Evolutionary conservation across 2,113 vertebrate species (phyloP), one percentile per base, ranked within the genome.

Genomic region (Mungos mungo): DNA sequence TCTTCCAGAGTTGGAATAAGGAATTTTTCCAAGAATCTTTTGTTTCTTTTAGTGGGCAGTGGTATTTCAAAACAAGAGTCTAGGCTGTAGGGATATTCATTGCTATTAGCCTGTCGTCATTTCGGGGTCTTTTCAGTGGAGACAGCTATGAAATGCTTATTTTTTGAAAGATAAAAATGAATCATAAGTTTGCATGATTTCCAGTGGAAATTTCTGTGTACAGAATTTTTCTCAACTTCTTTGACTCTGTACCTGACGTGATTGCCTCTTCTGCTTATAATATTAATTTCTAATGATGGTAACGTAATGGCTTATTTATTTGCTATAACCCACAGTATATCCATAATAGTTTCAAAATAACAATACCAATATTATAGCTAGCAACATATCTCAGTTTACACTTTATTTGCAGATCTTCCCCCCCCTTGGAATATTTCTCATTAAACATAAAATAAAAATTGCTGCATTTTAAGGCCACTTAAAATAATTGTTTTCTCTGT

Each of bases 1-100:
- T 84, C 8, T 35, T 82, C 60, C 76, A 93, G 19, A 81, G 9
- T 18, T 80, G 47, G 15, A 91, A 54, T 80, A 66, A 94, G 85
- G 63, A 90, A 38, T 21, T 72, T 65, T 72, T 92, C 89, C 21
- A 97, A 88, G 69, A 96, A 81, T 33, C 19, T 25, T 93, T 88
- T 91, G 23, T 93, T 29, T 47, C 35, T 95, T 83, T 91, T 52
- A 83, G 16, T 35, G 60, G 27, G 57, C 87, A 83, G 29, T 91
- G 18, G 19, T 79, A 54, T 95, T 93, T 93, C 41, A 65, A 94
- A 91, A 69, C 7, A 33, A 76, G 76, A 93, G 5, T 41, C 71
- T 92, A 25, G 21, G 4, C 47, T 35, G n/a, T 71, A 68, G n/a
- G 7, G 16, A 7, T 65, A 25, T 66, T 93, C 66, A n/a, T 57